Evolutionary conservation across 2,888 invertebrate species (phyloP).

Genomic region (Lobophora halterata): DNA sequence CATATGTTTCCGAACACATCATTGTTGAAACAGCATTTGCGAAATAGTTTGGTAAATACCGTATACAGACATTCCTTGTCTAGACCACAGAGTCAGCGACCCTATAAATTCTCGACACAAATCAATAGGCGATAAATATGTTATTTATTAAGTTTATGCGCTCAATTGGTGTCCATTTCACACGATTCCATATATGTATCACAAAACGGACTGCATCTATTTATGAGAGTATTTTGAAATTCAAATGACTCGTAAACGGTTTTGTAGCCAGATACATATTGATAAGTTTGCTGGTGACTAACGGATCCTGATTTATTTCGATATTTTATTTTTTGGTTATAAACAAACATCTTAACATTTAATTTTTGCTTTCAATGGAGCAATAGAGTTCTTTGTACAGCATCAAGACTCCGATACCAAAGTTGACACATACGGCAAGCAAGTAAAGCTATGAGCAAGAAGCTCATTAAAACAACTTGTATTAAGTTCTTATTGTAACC

Average conservation of each 20-base stretch:
- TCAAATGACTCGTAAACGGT: conserved; percentile 17
- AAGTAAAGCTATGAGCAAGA: too few species aligned
- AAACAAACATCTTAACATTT: too few species aligned
- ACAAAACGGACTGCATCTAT: conserved; percentile 18
- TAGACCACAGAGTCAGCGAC: conserved; percentile 24
- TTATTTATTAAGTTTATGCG: conserved; percentile 26
- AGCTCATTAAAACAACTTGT: too few species aligned
- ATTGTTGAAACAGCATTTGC: conserved; percentile 7
- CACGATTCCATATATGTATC: conserved; percentile 19
- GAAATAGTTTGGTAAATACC: conserved; percentile 10
- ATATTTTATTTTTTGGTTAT: too few species aligned
- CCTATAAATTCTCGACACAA: conserved; percentile 14
- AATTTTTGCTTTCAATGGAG: too few species aligned
- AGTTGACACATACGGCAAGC: too few species aligned
- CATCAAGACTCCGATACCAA: too few species aligned
- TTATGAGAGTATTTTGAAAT: conserved; percentile 16
- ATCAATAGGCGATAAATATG: conserved; percentile 17
- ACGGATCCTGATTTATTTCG: conserved; percentile 11
- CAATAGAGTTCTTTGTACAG: too few species aligned
- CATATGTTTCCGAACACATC: conserved; percentile 7
- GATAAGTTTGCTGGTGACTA: conserved; percentile 16
- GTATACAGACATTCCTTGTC: conserved; percentile 10
- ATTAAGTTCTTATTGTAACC: too few species aligned
- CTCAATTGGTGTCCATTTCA: conserved; percentile 18
- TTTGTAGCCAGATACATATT: conserved; percentile 16